A percentile compares a stretch with the other conserved stretches of the same genome.
These are phyloP conservation scores for Ormyrus nitidulus DNA, from an alignment of 2,888 invertebrate genomes.

Conservation along the genomic window DNA sequence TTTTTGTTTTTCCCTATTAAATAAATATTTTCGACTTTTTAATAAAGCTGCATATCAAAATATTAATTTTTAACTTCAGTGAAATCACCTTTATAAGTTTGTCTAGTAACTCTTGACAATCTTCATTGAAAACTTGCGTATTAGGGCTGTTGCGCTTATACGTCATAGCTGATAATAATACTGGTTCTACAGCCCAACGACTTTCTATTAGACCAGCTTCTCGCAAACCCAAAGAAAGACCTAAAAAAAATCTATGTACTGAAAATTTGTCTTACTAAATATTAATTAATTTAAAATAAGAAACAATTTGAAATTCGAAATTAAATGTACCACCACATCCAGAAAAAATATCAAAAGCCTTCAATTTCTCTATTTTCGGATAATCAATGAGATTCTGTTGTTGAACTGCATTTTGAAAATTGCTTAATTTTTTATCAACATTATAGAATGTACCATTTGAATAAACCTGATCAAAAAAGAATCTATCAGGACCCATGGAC, in stretches of 20 bases:
- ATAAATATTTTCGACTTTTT: neutral
- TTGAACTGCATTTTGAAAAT: neutral
- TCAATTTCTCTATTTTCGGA: conserved; percentile 77
- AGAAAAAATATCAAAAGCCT: conserved; percentile 88
- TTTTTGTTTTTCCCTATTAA: neutral
- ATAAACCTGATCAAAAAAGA: conserved; percentile 85
- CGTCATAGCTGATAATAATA: conserved; percentile 86
- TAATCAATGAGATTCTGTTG: conserved; percentile 67
- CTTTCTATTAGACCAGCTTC: conserved; percentile 83
- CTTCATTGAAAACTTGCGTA: conserved; percentile 85
- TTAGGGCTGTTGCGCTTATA: conserved; percentile 85
- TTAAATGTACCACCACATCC: conserved; percentile 84
- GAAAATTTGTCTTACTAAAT: conserved; percentile 8
- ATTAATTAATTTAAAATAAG: neutral
- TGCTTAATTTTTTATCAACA: neutral
- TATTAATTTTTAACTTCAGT: neutral
- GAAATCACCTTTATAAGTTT: conserved; percentile 79
- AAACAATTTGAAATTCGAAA: neutral
- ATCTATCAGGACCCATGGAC: conserved; percentile 80
- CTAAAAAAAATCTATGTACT: conserved; percentile 63
- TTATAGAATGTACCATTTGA: conserved; percentile 76
- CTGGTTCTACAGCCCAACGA: conserved; percentile 89
- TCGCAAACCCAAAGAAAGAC: conserved; percentile 85
- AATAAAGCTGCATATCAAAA: too few relatives aligned
- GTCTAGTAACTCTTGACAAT: conserved; percentile 84